Evolutionary conservation across 2,113 vertebrate genomes (phyloP).

Genomic region (Dascyllus trimaculatus): DNA sequence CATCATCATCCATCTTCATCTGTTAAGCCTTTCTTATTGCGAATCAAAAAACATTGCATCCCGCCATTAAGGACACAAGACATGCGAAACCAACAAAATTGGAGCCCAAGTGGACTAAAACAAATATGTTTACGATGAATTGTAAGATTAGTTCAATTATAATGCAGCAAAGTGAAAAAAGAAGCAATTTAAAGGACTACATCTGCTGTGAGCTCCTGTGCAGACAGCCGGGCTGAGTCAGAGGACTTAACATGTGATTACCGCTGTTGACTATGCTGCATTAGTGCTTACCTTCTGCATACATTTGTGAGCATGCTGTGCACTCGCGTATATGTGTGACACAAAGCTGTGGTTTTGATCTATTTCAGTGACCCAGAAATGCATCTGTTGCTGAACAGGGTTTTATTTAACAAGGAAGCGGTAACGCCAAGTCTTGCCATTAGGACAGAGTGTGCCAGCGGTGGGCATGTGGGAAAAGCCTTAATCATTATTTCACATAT

Average conservation of each 20-base stretch:
- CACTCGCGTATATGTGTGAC: background rate
- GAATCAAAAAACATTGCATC: no score
- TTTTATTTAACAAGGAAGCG: constrained; percentile 39
- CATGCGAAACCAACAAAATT: background rate
- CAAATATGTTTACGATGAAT: background rate
- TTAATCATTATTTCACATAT: constrained; percentile 43
- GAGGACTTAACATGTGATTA: constrained; percentile 47
- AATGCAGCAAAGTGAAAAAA: constrained; percentile 34
- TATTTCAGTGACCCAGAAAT: constrained; percentile 53
- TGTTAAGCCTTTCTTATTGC: no score
- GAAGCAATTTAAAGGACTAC: constrained; percentile 42
- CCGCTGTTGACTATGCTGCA: constrained; percentile 16
- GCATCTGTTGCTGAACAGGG: constrained; percentile 40
- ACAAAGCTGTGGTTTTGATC: constrained; percentile 14
- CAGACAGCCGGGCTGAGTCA: constrained; percentile 41
- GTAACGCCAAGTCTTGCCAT: constrained; percentile 24
- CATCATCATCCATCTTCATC: no score
- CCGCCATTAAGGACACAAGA: no score
- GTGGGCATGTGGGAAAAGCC: constrained; percentile 16
- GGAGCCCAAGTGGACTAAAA: background rate
- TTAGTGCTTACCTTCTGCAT: constrained; percentile 41
- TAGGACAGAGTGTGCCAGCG: constrained; percentile 1
- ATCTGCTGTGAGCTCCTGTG: constrained; percentile 45
- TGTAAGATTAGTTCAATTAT: constrained; percentile 9
- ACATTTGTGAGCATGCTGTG: constrained; percentile 44